These are phyloP conservation scores for Pseudoips prasinana DNA, from an alignment of 2,888 invertebrate genomes.

Conservation along the genomic window DNA sequence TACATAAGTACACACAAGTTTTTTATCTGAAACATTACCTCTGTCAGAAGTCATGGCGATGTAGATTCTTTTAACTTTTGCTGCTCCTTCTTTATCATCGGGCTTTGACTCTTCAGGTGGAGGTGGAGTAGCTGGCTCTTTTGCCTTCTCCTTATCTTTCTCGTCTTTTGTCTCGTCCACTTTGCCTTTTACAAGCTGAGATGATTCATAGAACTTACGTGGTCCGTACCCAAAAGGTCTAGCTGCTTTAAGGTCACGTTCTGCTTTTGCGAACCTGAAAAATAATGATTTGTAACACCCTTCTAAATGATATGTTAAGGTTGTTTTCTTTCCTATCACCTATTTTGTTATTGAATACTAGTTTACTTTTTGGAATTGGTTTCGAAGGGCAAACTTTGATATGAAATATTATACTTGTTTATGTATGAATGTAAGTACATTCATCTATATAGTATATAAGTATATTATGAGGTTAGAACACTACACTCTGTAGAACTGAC, in stretches of 20 bases:
- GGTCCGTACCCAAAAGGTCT: constrained; percentile 87
- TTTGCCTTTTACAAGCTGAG: constrained; percentile 46
- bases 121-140: constrained; percentile 43
- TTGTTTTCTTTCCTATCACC: too few relatives aligned
- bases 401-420: too few relatives aligned
- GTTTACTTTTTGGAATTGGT: too few relatives aligned
- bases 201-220: constrained; percentile 83
- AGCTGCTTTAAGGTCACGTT: constrained; percentile 86
- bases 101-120: constrained; percentile 64
- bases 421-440: too few relatives aligned
- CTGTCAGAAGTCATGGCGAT: constrained; percentile 89
- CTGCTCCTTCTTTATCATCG: constrained; percentile 40
- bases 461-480: too few relatives aligned
- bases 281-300: too few relatives aligned
- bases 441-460: too few relatives aligned
- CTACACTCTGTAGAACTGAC: too few relatives aligned
- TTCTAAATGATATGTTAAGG: too few relatives aligned
- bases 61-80: constrained; percentile 67
- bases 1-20: too few relatives aligned
- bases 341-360: too few relatives aligned
- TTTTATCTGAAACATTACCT: constrained; percentile 57
- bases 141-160: constrained; percentile 11
- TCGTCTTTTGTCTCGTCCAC: constrained; percentile 39
- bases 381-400: too few relatives aligned
- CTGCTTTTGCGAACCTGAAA: constrained; percentile 87